Percentiles rank a stretch among this genome's conserved stretches.
Evolutionary conservation across 2,888 invertebrate genomes (phyloP).

Genomic region (Drosophila bunnanda): DNA sequence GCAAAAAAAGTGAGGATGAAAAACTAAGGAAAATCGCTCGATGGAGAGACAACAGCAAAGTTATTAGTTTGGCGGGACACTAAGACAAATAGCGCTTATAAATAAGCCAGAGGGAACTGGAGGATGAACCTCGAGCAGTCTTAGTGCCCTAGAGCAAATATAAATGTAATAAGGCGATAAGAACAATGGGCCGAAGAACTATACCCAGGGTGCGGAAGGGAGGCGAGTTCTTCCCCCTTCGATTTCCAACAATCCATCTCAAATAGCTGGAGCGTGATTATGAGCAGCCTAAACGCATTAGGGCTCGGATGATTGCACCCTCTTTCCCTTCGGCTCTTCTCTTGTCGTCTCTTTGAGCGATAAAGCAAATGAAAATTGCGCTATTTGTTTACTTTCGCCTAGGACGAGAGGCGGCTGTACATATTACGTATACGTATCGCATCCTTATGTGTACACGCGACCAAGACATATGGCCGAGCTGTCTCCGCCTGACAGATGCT

Average conservation of each 20-base stretch:
- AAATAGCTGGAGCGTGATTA: conserved; percentile 73
- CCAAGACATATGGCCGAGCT: conserved; percentile 57
- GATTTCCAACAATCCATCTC: conserved; percentile 39
- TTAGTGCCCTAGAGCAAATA: conserved; percentile 60
- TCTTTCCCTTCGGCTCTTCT: neutral
- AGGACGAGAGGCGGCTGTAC: conserved; percentile 13
- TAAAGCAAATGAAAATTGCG: conserved; percentile 56
- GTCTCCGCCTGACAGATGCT: conserved; percentile 59
- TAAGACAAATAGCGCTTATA: conserved; percentile 76
- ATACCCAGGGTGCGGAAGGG: neutral
- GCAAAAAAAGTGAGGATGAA: conserved; percentile 6
- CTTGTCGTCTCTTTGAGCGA: conserved; percentile 17
- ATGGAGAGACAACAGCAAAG: conserved; percentile 38
- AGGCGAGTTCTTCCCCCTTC: conserved; percentile 10
- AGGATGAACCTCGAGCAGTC: conserved; percentile 18
- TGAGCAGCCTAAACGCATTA: conserved; percentile 76
- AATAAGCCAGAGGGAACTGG: conserved; percentile 63
- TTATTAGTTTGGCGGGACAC: conserved; percentile 70
- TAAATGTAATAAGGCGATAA: conserved; percentile 78
- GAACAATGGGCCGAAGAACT: conserved; percentile 64
- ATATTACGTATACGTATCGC: conserved; percentile 9
- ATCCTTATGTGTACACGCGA: conserved; percentile 43
- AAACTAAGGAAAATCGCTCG: neutral
- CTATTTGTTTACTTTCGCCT: conserved; percentile 62
- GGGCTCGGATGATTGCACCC: conserved; percentile 53